A percentile compares a stretch with the other conserved stretches of the same genome.
Evolutionary conservation across 2,113 vertebrate species (phyloP).

Genomic region (Pangasianodon hypophthalmus): DNA sequence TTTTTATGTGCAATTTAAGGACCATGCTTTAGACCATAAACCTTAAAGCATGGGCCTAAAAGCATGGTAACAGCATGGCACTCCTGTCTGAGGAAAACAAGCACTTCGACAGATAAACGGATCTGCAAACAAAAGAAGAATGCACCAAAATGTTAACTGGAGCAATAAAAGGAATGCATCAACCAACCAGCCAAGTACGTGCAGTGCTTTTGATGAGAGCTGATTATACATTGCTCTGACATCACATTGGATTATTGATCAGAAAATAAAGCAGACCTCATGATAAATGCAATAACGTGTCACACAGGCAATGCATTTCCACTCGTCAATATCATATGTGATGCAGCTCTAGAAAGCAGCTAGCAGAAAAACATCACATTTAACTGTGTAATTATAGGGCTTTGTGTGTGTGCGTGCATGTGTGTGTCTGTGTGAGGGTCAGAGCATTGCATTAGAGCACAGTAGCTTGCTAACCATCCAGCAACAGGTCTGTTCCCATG

Average conservation of each 20-base stretch:
- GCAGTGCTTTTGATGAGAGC: neutral
- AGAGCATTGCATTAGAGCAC: slow-evolving; percentile 30
- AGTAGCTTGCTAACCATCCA: slow-evolving; percentile 25
- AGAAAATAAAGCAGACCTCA: neutral
- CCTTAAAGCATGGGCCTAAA: neutral
- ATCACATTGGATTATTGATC: neutral
- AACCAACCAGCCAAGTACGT: neutral
- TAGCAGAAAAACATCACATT: neutral
- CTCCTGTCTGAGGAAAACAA: neutral
- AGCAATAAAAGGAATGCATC: neutral
- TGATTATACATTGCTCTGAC: neutral
- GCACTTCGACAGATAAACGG: slow-evolving; percentile 26
- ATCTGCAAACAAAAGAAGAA: slow-evolving; percentile 41
- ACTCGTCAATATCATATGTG: neutral
- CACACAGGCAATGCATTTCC: neutral
- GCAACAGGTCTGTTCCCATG: slow-evolving; percentile 63
- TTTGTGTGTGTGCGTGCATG: neutral
- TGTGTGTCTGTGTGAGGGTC: neutral
- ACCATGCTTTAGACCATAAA: neutral
- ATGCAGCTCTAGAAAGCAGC: neutral
- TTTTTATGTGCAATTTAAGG: neutral
- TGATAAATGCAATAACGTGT: neutral
- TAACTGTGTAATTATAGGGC: neutral
- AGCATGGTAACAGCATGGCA: neutral
- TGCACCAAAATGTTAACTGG: neutral